phyloP scores from a whole-genome alignment of 1,140 invertebrate genomes.

The Chymomyza costata region DNA sequence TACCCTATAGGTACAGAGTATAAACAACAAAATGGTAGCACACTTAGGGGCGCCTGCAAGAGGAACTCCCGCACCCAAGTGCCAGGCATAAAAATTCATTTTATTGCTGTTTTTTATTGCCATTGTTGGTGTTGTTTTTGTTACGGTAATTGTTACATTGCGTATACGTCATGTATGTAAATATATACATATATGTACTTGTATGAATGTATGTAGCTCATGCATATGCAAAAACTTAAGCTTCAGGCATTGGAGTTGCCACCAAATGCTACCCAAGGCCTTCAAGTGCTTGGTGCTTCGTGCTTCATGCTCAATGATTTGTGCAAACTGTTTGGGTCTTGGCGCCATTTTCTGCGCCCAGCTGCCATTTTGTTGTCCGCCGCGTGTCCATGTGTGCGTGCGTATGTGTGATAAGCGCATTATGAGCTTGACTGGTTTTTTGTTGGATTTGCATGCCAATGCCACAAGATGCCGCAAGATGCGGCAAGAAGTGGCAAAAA shows the following conservation, averaged over 20 bases:
- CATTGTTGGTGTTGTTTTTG: conserved; percentile 1
- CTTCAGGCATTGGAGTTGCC: not conserved
- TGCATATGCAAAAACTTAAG: conserved; percentile 56
- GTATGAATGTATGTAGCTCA: conserved; percentile 29
- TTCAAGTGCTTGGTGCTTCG: not conserved
- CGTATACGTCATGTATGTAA: not conserved
- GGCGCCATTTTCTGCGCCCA: not conserved
- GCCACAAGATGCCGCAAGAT: not conserved
- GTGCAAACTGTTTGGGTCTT: not conserved
- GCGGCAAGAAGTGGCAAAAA: too few species aligned
- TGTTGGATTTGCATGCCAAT: conserved; percentile 4
- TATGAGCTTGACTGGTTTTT: conserved; percentile 50
- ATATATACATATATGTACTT: conserved; percentile 45
- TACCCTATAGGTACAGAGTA: too few species aligned
- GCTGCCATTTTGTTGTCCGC: not conserved
- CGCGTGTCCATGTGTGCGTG: conserved; percentile 16
- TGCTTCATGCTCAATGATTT: conserved; percentile 3
- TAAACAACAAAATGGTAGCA: conserved; percentile 45
- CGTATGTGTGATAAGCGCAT: conserved; percentile 62
- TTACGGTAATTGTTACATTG: conserved; percentile 21
- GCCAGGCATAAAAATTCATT: conserved; percentile 67
- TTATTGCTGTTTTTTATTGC: conserved; percentile 61
- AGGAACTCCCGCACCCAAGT: conserved; percentile 52
- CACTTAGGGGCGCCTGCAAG: conserved; percentile 36
- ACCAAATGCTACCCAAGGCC: not conserved